A percentile compares a stretch with the other conserved stretches of the same genome.
Conservation (phyloP, 2,888 invertebrate species). For the Hipparchia semele region DNA sequence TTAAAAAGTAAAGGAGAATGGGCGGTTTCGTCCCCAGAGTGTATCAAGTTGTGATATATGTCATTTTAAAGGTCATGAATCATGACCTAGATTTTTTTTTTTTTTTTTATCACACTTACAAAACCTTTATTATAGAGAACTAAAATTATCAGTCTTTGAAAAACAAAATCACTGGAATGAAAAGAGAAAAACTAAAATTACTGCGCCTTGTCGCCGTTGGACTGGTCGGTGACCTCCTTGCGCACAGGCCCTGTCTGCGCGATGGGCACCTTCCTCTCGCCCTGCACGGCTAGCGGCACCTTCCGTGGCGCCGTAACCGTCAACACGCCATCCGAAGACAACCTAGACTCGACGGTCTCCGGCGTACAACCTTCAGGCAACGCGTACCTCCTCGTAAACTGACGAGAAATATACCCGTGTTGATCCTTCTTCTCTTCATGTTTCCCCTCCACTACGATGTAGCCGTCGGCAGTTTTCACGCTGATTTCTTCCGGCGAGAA, state of each 20-base stretch:
- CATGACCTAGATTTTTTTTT: no score
- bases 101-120: slow-evolving; percentile 15
- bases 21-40: no score
- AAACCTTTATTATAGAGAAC: slow-evolving; percentile 18
- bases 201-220: slow-evolving; percentile 63
- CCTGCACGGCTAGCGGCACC: slow-evolving; percentile 59
- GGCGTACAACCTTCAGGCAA: slow-evolving; percentile 88
- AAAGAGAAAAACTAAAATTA: slow-evolving; percentile 30
- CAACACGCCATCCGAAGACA: slow-evolving; percentile 90
- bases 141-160: slow-evolving; percentile 24
- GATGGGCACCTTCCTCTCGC: slow-evolving; percentile 83
- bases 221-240: slow-evolving; percentile 78
- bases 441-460: slow-evolving; percentile 88
- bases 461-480: slow-evolving; percentile 88
- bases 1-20: no score
- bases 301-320: slow-evolving; percentile 85
- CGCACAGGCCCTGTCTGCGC: slow-evolving; percentile 84
- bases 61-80: no score
- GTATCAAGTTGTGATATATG: no score
- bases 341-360: slow-evolving; percentile 86
- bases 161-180: slow-evolving; percentile 22
- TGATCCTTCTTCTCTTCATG: slow-evolving; percentile 91
- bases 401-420: slow-evolving; percentile 88
- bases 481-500: slow-evolving; percentile 89
- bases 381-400: slow-evolving; percentile 89